Evolutionary conservation across 2,113 vertebrate species (phyloP).

Genomic region (Brachypodius melanocephalos): DNA sequence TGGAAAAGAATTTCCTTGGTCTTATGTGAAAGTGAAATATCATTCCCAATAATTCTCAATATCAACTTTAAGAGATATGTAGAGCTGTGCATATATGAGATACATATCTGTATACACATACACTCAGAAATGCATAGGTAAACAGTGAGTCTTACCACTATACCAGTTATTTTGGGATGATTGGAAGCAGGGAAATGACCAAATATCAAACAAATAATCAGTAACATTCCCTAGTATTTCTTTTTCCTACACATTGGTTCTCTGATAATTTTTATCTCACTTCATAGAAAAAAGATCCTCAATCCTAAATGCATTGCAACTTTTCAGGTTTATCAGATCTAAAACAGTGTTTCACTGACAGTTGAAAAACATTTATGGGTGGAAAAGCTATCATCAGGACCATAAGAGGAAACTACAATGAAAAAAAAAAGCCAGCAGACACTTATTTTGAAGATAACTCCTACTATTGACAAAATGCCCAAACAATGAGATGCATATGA

Average conservation of each 20-base stretch:
- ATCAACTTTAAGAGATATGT: background rate
- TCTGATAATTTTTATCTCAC: background rate
- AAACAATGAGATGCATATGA: background rate
- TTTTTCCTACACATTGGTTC: background rate
- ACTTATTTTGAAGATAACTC: background rate
- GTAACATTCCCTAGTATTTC: background rate
- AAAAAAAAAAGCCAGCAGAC: background rate
- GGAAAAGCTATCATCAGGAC: background rate
- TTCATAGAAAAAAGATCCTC: background rate
- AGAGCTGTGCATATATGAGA: background rate
- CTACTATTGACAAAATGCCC: background rate
- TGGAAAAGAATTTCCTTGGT: background rate
- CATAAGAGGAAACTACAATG: background rate
- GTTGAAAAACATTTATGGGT: background rate
- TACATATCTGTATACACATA: background rate
- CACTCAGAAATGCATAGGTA: background rate
- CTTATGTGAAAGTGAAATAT: background rate
- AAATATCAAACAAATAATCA: background rate
- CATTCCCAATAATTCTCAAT: background rate
- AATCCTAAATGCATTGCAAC: background rate
- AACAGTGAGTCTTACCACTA: background rate
- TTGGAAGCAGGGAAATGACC: background rate
- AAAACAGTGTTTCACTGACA: background rate
- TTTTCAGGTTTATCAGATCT: background rate
- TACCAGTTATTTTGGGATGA: background rate